phyloP scores from a whole-genome alignment of 2,888 invertebrate genomes.

The Lampropteryx suffumata region DNA sequence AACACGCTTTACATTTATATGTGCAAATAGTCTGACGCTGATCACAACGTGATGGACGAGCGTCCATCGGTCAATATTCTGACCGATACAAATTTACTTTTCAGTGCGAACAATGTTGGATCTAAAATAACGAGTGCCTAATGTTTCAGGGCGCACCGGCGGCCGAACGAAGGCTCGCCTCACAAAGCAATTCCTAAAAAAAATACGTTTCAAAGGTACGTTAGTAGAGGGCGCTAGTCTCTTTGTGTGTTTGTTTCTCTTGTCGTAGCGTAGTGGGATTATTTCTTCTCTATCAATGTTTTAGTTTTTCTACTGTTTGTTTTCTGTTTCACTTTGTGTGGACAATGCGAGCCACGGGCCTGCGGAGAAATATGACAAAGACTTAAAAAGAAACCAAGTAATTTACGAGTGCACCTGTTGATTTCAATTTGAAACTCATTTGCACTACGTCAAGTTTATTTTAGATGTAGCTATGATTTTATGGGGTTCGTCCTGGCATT shows the following conservation, averaged over 20 bases:
- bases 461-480: too few species aligned
- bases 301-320: slow-evolving; percentile 13
- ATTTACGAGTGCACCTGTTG: slow-evolving; percentile 1
- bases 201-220: slow-evolving; percentile 76
- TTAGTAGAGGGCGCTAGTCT: slow-evolving; percentile 60
- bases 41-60: too few species aligned
- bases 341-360: slow-evolving; percentile 1
- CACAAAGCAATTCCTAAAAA: slow-evolving; percentile 72
- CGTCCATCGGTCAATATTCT: too few species aligned
- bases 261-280: slow-evolving; percentile 20
- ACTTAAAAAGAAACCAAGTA: background rate
- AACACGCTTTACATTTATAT: too few species aligned
- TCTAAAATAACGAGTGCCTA: slow-evolving; percentile 9
- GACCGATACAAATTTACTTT: too few species aligned
- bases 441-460: too few species aligned
- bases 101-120: too few species aligned
- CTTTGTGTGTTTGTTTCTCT: slow-evolving; percentile 29
- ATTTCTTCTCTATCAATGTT: slow-evolving; percentile 22
- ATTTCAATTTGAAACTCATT: background rate
- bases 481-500: too few species aligned
- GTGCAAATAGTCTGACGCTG: too few species aligned
- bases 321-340: slow-evolving; percentile 8
- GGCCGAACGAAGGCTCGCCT: slow-evolving; percentile 63
- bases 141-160: slow-evolving; percentile 67
- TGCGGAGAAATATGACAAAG: background rate